Conservation (phyloP, 2,797 vertebrate species). For the Hippoglossus hippoglossus region DNA sequence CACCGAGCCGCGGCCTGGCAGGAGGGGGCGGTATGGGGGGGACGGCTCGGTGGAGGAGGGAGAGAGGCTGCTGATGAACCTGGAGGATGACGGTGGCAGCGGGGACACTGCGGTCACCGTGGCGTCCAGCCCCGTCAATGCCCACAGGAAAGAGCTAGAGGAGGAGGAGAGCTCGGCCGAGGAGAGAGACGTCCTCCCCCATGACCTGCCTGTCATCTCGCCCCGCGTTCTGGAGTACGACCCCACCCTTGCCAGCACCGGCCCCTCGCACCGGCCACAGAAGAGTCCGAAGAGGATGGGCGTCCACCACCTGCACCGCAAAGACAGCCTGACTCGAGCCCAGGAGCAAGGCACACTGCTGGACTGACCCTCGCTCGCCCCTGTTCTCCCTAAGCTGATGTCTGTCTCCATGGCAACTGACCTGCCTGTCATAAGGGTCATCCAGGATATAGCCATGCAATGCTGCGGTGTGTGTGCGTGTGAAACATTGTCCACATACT, state of each 20-base stretch:
- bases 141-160: conserved; percentile 76
- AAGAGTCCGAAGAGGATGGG: conserved; percentile 98
- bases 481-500: not conserved
- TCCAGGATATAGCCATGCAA: conserved; percentile 82
- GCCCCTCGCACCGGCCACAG: conserved; percentile 80
- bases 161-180: conserved; percentile 85
- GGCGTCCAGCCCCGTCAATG: conserved; percentile 52
- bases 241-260: conserved; percentile 22
- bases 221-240: conserved; percentile 78
- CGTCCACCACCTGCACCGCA: conserved; percentile 95
- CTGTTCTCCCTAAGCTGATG: conserved; percentile 32
- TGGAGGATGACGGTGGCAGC: conserved; percentile 70
- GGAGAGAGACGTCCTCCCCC: conserved; percentile 85
- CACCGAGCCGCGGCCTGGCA: conserved; percentile 75
- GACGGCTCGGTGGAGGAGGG: conserved; percentile 84
- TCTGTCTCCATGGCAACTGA: conserved; percentile 35
- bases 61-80: conserved; percentile 81
- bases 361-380: conserved; percentile 80
- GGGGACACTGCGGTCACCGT: conserved; percentile 64
- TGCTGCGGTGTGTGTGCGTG: conserved; percentile 39
- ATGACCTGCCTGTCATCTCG: conserved; percentile 76
- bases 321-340: conserved; percentile 95
- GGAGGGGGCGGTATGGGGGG: conserved; percentile 78
- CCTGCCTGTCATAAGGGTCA: conserved; percentile 27
- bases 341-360: conserved; percentile 97